These are phyloP conservation scores for Microctenopoma lineatum DNA, from an alignment of 2,797 vertebrate genomes.

Conservation along the genomic window DNA sequence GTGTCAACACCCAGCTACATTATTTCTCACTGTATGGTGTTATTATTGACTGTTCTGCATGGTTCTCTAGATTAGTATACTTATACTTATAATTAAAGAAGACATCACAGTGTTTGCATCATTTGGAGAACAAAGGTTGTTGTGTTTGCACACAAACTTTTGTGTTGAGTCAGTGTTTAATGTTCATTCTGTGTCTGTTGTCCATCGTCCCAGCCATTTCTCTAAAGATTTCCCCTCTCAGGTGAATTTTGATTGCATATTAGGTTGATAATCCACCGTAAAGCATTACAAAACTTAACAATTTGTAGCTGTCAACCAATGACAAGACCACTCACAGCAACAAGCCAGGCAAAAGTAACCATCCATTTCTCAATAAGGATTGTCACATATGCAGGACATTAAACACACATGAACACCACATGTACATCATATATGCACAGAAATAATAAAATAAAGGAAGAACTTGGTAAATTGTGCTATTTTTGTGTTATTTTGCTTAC, in stretches of 20 bases:
- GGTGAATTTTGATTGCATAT: neutral
- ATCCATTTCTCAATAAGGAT: too few relatives aligned
- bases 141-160: neutral
- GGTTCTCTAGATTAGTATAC: neutral
- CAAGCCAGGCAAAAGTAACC: neutral
- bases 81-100: neutral
- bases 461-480: too few relatives aligned
- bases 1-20: neutral
- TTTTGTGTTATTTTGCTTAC: neutral
- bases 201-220: neutral
- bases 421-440: too few relatives aligned
- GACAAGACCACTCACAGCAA: constrained; percentile 2
- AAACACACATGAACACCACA: too few relatives aligned
- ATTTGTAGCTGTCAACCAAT: constrained; percentile 8
- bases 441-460: too few relatives aligned
- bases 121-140: too few relatives aligned
- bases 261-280: constrained; percentile 1
- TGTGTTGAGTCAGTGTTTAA: neutral
- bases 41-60: neutral
- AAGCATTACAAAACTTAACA: constrained; percentile 5
- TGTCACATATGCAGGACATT: too few relatives aligned
- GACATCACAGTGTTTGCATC: neutral
- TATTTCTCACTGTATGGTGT: neutral
- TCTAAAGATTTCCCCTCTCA: neutral
- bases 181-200: neutral